Base-by-base conservation (phyloP, 2,797 vertebrate species). In the Peromyscus eremicus region DNA sequence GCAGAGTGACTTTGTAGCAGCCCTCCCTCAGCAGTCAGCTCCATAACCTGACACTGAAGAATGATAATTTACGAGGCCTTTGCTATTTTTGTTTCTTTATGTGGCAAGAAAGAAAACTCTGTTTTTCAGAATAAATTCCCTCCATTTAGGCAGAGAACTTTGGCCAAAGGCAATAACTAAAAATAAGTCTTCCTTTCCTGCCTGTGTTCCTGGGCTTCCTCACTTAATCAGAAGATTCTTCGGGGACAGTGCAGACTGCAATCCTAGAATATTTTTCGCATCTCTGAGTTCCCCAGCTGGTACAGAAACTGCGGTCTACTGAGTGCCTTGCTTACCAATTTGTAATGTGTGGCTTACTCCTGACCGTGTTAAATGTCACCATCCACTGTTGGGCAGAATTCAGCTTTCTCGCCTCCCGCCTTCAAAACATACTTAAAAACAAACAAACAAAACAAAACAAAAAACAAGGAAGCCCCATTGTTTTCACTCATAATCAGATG, bases 131-230 rank as follows among this genome's bases (percentile, higher is more conserved):
- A 96, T 96, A 97, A 95, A 96, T 96, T 96, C 92, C 85, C 96
- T 97, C 89, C 80, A n/a, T 97, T 98, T 97, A 98, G 91, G 89
- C 94, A 85, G 92, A 96, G 95, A 96, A 98, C 62, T 96, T 96
- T 96, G 95, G 98, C 97, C 97, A 96, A 96, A 96, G 92, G 97
- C 97, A 97, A 95, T 46, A 88, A 95, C 97, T 97, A 96, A 98
- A 98, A 98, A 98, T 98, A 97, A 89, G 95, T 94, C 93, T 95
- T 94, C 86, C 91, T 96, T 95, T 98, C 92, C 96, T 97, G 95
- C 70, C 93, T 96, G n/a, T 96, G 70, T 97, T 96, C 87, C 71
- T 95, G 95, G 96, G 94, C 92, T 95, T 97, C 94, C 92, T 98
- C 94, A 97, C 82, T 97, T 95, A 96, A 98, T 96, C 97, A 89